A percentile compares a stretch with the other conserved stretches of the same genome.
Conservation (phyloP, 2,888 invertebrate genomes). For the Harpalus rufipes region DNA sequence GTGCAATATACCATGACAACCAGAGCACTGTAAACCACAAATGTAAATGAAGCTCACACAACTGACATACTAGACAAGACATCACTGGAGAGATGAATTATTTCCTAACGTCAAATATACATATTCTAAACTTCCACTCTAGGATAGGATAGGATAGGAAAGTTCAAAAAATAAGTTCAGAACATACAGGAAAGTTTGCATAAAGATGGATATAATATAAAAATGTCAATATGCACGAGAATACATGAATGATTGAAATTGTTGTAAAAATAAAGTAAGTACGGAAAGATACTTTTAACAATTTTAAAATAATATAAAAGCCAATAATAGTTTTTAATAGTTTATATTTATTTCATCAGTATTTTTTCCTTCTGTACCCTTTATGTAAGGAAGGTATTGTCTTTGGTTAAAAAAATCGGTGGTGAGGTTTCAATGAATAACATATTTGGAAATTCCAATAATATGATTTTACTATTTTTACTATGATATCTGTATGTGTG, state of each 20-base stretch:
- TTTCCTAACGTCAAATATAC: slow-evolving; percentile 1
- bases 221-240: background rate
- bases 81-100: background rate
- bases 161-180: background rate
- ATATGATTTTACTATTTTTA: no score
- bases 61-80: slow-evolving; percentile 1
- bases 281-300: no score
- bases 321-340: no score
- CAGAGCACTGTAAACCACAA: background rate
- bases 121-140: background rate
- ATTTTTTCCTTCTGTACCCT: no score
- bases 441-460: no score
- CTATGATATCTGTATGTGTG: no score
- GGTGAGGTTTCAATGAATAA: no score
- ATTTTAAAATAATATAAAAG: no score
- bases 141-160: background rate
- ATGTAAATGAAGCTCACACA: background rate
- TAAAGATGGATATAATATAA: background rate
- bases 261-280: background rate
- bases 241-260: background rate
- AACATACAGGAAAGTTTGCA: background rate
- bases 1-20: background rate
- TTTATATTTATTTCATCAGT: no score
- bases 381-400: no score
- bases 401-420: no score